These are phyloP conservation scores for Thyatira batis DNA, from an alignment of 2,888 invertebrate species.

Conservation along the genomic window DNA sequence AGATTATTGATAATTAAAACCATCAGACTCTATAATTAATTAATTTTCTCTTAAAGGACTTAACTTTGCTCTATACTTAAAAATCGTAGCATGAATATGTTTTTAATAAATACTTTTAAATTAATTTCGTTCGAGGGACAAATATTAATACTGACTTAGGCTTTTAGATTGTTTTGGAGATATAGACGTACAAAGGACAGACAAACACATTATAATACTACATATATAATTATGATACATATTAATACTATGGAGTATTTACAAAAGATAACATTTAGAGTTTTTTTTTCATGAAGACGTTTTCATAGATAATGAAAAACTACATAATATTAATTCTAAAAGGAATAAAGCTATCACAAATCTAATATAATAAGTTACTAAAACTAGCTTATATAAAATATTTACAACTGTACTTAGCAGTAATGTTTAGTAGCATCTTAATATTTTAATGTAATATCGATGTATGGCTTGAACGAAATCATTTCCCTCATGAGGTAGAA, in stretches of 20 bases:
- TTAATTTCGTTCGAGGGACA: too few species aligned
- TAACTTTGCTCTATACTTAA: too few species aligned
- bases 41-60: too few species aligned
- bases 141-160: too few species aligned
- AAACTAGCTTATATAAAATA: slow-evolving; percentile 38
- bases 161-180: not conserved
- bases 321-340: slow-evolving; percentile 31
- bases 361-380: slow-evolving; percentile 76
- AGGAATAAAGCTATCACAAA: slow-evolving; percentile 71
- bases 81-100: too few species aligned
- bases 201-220: not conserved
- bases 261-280: slow-evolving; percentile 8
- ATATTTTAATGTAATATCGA: slow-evolving; percentile 24
- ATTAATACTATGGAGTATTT: slow-evolving; percentile 10
- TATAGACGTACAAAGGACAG: not conserved
- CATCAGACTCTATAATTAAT: too few species aligned
- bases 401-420: slow-evolving; percentile 38
- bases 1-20: too few species aligned
- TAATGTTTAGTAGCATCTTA: slow-evolving; percentile 1
- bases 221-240: not conserved
- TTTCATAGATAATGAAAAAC: slow-evolving; percentile 20
- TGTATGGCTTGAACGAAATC: slow-evolving; percentile 40
- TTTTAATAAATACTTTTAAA: too few species aligned
- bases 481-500: slow-evolving; percentile 74
- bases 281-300: slow-evolving; percentile 11